Base-by-base conservation (phyloP, 64 coral and sea anemone genomes). In the Acropora yongei region DNA sequence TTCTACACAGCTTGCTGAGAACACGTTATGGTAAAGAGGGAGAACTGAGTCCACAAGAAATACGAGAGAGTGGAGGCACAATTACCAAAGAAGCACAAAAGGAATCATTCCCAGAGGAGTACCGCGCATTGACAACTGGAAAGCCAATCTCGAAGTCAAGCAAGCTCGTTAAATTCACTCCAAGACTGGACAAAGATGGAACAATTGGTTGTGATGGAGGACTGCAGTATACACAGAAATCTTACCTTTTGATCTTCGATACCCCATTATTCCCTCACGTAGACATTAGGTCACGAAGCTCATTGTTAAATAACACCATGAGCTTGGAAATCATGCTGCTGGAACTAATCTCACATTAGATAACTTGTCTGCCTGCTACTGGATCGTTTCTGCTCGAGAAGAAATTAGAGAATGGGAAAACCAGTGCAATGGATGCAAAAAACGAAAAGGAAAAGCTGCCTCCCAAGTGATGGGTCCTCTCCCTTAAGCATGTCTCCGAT, bases 281-380 rank as follows among this genome's bases (percentile, higher is more conserved):
- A 58, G 72, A 57, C 76, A 88, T 61, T 87, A 88, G 93, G 88
- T 90, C 18, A 95, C 93, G 66, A 95, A 95, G 76, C 76, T 90
- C 44, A 89, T 89, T 67, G 87, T 94, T 18, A 91, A 95, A 87
- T 49, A 86, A 40, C 75, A 95, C 44, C 88, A 95, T 48, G 88
- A 91, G 20, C 47, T 79, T 74, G 75, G 83, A 72, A 91, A 91
- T 69, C 84, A 95, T 72, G 47, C 55, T 48, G 74, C 80, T 16
- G 93, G 93, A 82, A 91, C 83, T 1, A 91, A 95, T 43, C 89
- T 82, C 47, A 91, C 77, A n/a, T 74, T 91, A 50, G 80, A 57
- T 2, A 77, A 68, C 8, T 77, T 89, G 55, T 61, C 78, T 39
- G 76, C 86, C 11, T 45, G 73, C 19, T 94, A 78, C 72, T 94